phyloP scores from a whole-genome alignment of 2,113 vertebrate genomes.

The Sitta europaea region DNA sequence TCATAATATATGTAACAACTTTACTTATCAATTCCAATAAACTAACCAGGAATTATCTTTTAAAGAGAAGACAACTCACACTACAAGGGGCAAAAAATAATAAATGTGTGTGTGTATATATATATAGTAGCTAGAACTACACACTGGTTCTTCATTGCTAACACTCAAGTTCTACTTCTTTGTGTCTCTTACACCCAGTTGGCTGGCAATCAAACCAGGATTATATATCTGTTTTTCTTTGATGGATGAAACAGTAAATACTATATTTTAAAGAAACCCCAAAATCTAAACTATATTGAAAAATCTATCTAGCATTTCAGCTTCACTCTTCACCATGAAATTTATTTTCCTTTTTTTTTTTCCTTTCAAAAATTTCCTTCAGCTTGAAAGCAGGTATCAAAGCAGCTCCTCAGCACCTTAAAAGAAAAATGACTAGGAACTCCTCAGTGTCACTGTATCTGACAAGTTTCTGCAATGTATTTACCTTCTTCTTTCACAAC shows the following conservation, averaged over 20 bases:
- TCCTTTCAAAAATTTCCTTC: not conserved
- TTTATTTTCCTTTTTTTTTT: not conserved
- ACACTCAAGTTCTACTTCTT: not conserved
- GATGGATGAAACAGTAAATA: not conserved
- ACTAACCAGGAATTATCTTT: not conserved
- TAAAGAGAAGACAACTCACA: not conserved
- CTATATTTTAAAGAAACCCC: not conserved
- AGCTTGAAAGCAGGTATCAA: not conserved
- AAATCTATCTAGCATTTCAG: not conserved
- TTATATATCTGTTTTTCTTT: not conserved
- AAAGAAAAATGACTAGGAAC: not conserved
- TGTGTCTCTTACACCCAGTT: not conserved
- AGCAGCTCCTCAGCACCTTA: not conserved
- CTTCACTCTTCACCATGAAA: not conserved
- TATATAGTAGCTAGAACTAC: not conserved
- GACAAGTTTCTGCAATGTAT: slow-evolving; percentile 16
- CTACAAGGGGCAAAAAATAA: not conserved
- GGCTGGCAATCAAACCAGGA: not conserved
- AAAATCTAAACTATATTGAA: not conserved
- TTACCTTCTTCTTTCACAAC: not conserved
- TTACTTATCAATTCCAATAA: not conserved
- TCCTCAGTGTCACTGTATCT: not conserved
- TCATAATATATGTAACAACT: not conserved
- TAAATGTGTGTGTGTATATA: not conserved
- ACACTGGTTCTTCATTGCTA: not conserved